Percentiles rank a stretch among this genome's conserved stretches.
Evolutionary conservation across 2,797 vertebrate genomes (phyloP).

Genomic region (Sebastes reedi): DNA sequence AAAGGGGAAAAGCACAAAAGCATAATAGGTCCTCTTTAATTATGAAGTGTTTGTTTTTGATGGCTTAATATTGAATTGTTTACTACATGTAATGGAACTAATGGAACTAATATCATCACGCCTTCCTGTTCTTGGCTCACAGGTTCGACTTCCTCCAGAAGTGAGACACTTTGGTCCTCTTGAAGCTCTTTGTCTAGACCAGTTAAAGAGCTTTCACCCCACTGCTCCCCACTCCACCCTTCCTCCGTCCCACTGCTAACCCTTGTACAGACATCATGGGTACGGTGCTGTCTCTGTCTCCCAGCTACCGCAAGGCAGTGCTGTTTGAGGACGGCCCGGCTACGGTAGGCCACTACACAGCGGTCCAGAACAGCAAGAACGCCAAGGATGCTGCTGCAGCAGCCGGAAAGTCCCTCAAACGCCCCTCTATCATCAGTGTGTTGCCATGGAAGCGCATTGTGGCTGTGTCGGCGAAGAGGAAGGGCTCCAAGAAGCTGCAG

Average conservation of each 20-base stretch:
- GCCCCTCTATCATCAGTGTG: constrained; percentile 90
- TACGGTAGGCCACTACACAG: constrained; percentile 90
- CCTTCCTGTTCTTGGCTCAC: constrained; percentile 10
- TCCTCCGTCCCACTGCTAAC: constrained; percentile 2
- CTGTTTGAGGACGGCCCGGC: constrained; percentile 91
- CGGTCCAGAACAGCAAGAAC: constrained; percentile 93
- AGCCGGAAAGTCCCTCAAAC: constrained; percentile 85
- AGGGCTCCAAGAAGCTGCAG: constrained; percentile 91
- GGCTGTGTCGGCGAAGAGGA: constrained; percentile 92
- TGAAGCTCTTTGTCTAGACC: constrained; percentile 18
- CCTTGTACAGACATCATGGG: constrained; percentile 81
- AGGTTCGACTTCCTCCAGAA: constrained; percentile 51
- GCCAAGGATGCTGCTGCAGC: constrained; percentile 83
- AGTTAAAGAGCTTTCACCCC: constrained; percentile 18
- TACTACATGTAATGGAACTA: background rate
- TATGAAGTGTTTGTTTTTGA: background rate
- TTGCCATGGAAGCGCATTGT: constrained; percentile 94
- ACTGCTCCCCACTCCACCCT: background rate
- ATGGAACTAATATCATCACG: background rate
- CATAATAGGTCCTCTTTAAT: background rate
- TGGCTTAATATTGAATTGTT: background rate
- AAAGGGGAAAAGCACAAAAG: too few relatives aligned
- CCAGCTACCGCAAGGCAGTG: constrained; percentile 92
- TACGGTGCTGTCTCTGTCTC: constrained; percentile 93
- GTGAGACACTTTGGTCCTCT: constrained; percentile 22